These are phyloP conservation scores for Ochropleura plecta DNA, from an alignment of 2,888 invertebrate species.

Conservation along the genomic window DNA sequence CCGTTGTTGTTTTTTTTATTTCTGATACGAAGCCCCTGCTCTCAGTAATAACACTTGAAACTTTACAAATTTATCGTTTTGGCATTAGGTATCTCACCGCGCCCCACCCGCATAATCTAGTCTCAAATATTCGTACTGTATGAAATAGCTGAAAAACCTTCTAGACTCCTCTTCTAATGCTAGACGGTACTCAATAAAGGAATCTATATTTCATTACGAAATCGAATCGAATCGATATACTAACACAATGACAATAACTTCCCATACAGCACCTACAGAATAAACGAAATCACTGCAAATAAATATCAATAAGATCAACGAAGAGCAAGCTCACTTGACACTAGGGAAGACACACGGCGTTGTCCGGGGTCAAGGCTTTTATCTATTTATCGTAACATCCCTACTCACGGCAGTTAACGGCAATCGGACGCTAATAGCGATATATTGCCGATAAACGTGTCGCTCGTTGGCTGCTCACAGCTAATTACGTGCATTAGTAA, in stretches of 20 bases:
- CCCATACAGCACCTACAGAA: constrained; percentile 14
- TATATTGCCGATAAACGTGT: constrained; percentile 83
- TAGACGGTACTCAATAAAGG: neutral
- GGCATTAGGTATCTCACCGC: neutral
- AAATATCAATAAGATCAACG: constrained; percentile 66
- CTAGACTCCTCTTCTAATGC: neutral
- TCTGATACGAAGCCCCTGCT: neutral
- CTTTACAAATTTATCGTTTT: neutral
- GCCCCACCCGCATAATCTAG: neutral
- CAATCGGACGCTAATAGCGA: constrained; percentile 84
- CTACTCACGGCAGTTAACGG: constrained; percentile 82
- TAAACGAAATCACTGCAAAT: constrained; percentile 65
- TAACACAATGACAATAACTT: constrained; percentile 1
- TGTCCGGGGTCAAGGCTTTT: constrained; percentile 77
- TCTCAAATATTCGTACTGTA: neutral
- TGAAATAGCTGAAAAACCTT: neutral
- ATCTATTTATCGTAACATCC: constrained; percentile 75
- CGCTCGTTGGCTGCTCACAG: constrained; percentile 81
- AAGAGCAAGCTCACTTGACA: constrained; percentile 75
- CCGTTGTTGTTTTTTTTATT: neutral
- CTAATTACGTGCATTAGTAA: constrained; percentile 89
- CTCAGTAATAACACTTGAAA: neutral
- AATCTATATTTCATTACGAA: neutral
- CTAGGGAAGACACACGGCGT: constrained; percentile 83
- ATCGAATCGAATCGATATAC: neutral